Percentiles rank a stretch among this genome's conserved stretches.
These are phyloP conservation scores for Drosophila repletoides DNA, from an alignment of 1,140 invertebrate species.

Conservation along the genomic window DNA sequence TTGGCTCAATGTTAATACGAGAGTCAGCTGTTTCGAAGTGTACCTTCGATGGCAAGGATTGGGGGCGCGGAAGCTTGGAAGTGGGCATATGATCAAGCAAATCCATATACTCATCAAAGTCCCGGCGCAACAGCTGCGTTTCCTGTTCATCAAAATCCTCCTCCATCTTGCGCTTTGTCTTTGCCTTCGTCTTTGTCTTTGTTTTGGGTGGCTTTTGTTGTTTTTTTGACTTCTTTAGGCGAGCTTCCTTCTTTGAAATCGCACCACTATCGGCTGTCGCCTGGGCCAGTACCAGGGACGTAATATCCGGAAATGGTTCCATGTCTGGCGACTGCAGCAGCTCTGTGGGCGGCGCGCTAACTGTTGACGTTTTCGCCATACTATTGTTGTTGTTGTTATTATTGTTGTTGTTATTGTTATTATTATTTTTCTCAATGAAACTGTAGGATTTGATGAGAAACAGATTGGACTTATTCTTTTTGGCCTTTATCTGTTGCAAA, in stretches of 20 bases:
- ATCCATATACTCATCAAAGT: slow-evolving; percentile 27
- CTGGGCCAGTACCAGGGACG: slow-evolving; percentile 25
- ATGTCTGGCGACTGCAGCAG: slow-evolving; percentile 31
- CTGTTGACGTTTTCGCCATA: slow-evolving; percentile 7
- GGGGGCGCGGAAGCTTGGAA: slow-evolving; percentile 32
- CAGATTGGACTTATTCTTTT: slow-evolving; percentile 67
- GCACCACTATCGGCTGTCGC: not conserved
- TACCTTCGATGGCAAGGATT: slow-evolving; percentile 55
- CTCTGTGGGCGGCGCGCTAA: not conserved
- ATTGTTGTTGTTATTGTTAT: slow-evolving; percentile 7
- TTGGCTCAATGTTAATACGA: not conserved
- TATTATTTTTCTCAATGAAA: slow-evolving; percentile 44
- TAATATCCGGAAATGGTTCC: slow-evolving; percentile 37
- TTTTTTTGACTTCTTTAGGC: slow-evolving; percentile 27
- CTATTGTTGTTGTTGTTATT: slow-evolving; percentile 15
- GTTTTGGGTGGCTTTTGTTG: slow-evolving; percentile 26
- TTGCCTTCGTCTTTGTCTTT: slow-evolving; percentile 19
- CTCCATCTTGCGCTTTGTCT: not conserved
- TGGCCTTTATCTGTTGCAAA: slow-evolving; percentile 47
- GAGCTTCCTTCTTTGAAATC: slow-evolving; percentile 6
- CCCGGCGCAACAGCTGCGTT: slow-evolving; percentile 11
- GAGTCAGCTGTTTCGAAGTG: slow-evolving; percentile 21
- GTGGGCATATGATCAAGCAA: slow-evolving; percentile 1
- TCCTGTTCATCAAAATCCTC: slow-evolving; percentile 19
- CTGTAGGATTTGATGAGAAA: slow-evolving; percentile 68